Conservation (phyloP, 2,797 vertebrate genomes). For the Hapalemur alaotrensis region DNA sequence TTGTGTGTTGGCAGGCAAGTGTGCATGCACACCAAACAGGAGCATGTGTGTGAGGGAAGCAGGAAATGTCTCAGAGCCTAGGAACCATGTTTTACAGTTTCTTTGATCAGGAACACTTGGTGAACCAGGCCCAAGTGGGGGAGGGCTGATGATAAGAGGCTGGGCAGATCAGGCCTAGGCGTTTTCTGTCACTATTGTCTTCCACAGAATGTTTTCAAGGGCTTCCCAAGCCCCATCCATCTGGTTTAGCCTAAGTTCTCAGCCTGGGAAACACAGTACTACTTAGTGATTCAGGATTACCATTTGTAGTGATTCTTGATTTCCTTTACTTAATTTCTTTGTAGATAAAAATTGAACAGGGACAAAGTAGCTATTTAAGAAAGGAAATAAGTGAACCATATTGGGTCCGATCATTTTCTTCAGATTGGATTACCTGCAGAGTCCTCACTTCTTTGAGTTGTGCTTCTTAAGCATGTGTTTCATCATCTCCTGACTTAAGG, state of each 20-base stretch:
- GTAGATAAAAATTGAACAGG: conserved; percentile 24
- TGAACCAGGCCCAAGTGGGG: background rate
- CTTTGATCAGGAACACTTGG: conserved; percentile 5
- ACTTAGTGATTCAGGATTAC: background rate
- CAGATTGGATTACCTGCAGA: background rate
- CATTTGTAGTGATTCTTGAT: background rate
- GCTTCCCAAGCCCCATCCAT: background rate
- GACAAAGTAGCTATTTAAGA: conserved; percentile 22
- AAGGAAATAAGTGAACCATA: conserved; percentile 23
- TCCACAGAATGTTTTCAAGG: conserved; percentile 5
- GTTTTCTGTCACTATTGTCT: background rate
- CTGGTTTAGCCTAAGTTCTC: conserved; percentile 24
- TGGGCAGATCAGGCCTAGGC: background rate
- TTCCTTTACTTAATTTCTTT: conserved; percentile 28
- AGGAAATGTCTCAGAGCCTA: background rate
- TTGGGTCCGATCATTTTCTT: conserved; percentile 34
- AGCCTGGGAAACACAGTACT: background rate
- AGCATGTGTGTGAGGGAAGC: background rate
- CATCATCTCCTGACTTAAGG: background rate
- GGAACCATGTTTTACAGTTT: background rate
- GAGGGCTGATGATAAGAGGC: background rate
- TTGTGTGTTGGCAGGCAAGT: conserved; percentile 13
- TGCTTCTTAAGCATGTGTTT: background rate
- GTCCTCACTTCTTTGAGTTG: background rate
- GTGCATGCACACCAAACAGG: background rate